Evolutionary conservation across 2,888 invertebrate species (phyloP), one percentile per base, ranked within the genome.

Genomic region (Torymus auratus): DNA sequence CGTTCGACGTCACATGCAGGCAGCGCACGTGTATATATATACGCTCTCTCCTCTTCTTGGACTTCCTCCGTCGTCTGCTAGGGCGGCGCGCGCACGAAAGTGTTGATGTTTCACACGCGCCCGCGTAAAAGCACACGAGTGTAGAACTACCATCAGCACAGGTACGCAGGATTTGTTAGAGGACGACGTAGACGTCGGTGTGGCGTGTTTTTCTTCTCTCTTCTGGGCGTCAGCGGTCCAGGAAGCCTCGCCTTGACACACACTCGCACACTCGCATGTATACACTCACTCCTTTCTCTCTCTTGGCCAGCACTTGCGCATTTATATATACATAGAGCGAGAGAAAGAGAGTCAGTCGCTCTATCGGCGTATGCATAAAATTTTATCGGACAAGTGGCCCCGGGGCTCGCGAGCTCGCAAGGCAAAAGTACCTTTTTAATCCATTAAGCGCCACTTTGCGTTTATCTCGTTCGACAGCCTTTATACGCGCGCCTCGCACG

Each of bases 231-330:
- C 50, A 53, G 12, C 50, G 64, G 15, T 74, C 74, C 74, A 74
- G 74, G 65, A 65, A 74, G 67, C 12, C 53, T 75, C 67, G 58
- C 67, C 67, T 75, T 75, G 75, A 75, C 75, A 75, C 60, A 23
- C 41, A 41, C 41, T 41, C 41, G n/a, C n/a, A 41, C 41, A 41
- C 41, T 41, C 41, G 41, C 41, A 41, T 41, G 41, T 41, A 41
- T 41, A 41, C 41, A 20, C 2, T 20, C 41, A 41, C 41, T 10
- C 41, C 62, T 72, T 15, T 62, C 67, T 20, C 15, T 23, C 68
- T 52, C 72, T 50, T 41, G 10, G 7, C 7, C 41, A 41, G 41
- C 41, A 41, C 7, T 41, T 41, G 41, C 41, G 41, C 41, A 41
- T 10, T 41, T 41, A 41, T 7, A 7, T 41, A 41, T 41, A 41